Conservation (phyloP, 2,797 vertebrate genomes). For the Megalops cyprinoides region DNA sequence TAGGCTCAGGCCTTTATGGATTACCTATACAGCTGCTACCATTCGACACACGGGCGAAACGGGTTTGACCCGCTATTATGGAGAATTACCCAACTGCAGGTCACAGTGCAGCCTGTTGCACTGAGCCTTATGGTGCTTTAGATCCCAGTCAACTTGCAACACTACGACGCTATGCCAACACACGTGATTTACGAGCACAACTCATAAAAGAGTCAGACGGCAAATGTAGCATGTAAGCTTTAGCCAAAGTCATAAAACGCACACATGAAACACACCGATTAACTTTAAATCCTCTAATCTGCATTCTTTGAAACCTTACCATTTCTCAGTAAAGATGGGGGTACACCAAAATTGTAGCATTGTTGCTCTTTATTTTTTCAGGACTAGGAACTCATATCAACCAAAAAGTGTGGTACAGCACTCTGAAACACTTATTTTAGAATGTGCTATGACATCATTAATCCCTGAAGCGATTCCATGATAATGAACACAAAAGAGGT, state of each 20-base stretch:
- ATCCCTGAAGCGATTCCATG: slow-evolving; percentile 52
- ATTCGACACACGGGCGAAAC: slow-evolving; percentile 11
- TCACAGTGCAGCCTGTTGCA: slow-evolving; percentile 17
- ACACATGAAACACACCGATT: slow-evolving; percentile 71
- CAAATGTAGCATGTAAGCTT: no score
- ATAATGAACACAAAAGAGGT: slow-evolving; percentile 26
- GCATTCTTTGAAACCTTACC: slow-evolving; percentile 71
- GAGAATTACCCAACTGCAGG: slow-evolving; percentile 8
- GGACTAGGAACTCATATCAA: slow-evolving; percentile 50
- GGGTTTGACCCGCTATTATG: slow-evolving; percentile 14
- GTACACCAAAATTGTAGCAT: no score
- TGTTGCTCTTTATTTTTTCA: slow-evolving; percentile 11
- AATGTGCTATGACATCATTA: slow-evolving; percentile 72
- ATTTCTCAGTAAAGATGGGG: slow-evolving; percentile 4
- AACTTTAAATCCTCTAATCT: slow-evolving; percentile 86
- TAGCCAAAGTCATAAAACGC: slow-evolving; percentile 82
- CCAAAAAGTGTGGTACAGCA: slow-evolving; percentile 49
- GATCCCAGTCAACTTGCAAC: slow-evolving; percentile 22
- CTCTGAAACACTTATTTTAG: slow-evolving; percentile 73
- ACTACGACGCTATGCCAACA: not conserved
- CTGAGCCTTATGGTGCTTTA: not conserved
- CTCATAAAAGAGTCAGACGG: not conserved
- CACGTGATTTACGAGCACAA: not conserved
- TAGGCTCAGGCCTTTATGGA: slow-evolving; percentile 15
- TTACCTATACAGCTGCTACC: slow-evolving; percentile 15